phyloP scores from a whole-genome alignment of 2,888 invertebrate genomes.

The Galeruca laticollis region DNA sequence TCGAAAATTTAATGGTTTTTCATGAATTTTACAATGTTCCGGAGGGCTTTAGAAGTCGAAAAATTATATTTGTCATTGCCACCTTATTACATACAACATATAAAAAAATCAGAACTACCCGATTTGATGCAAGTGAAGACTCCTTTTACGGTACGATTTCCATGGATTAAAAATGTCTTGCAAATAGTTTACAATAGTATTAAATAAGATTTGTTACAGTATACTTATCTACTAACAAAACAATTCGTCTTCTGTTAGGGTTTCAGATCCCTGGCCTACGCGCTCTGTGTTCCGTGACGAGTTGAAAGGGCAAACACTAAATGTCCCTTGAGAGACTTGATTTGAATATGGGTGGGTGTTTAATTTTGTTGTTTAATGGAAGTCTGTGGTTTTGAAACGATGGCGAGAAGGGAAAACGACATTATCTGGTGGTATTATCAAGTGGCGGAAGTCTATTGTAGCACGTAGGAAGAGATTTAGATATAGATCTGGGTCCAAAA shows the following conservation, averaged over 20 bases:
- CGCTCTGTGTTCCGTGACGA: neutral
- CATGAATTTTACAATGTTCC: too few species aligned
- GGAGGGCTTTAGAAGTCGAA: too few species aligned
- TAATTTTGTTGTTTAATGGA: constrained; percentile 42
- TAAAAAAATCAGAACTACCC: too few species aligned
- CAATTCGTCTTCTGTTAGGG: neutral
- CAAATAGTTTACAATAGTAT: too few species aligned
- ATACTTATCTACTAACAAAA: too few species aligned
- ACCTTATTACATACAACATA: too few species aligned
- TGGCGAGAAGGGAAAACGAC: constrained; percentile 24
- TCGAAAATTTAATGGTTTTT: too few species aligned
- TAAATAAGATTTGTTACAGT: too few species aligned
- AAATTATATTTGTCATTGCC: too few species aligned
- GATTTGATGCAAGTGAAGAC: too few species aligned
- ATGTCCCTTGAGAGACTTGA: constrained; percentile 38
- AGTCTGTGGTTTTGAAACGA: constrained; percentile 31
- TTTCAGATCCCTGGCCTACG: neutral
- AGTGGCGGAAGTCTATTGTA: constrained; percentile 24
- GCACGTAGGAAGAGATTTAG: constrained; percentile 12
- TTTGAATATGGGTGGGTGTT: constrained; percentile 39
- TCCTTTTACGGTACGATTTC: too few species aligned
- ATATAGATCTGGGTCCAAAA: neutral
- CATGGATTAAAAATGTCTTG: too few species aligned
- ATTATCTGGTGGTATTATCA: constrained; percentile 31
- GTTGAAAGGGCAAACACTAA: constrained; percentile 34